These are phyloP conservation scores for Heliconius ethilla DNA, from an alignment of 2,888 invertebrate species.

Conservation along the genomic window DNA sequence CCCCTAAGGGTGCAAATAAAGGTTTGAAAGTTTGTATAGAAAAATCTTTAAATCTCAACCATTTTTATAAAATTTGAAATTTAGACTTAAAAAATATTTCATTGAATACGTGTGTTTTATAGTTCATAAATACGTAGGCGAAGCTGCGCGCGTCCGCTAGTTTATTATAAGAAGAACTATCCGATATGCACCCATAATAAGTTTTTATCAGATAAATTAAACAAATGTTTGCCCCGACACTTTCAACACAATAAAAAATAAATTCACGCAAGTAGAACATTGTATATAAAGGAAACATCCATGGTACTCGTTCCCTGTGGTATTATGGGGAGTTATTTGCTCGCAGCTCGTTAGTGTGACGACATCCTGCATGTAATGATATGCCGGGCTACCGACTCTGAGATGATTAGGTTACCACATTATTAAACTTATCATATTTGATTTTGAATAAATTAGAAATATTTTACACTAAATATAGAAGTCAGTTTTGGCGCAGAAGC, in stretches of 20 bases:
- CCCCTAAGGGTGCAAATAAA: no score
- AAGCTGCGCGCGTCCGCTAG: no score
- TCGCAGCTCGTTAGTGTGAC: slow-evolving; percentile 67
- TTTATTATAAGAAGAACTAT: no score
- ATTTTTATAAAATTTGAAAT: no score
- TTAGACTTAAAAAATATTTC: no score
- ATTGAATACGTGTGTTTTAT: no score
- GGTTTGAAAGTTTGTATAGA: no score
- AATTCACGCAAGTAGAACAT: slow-evolving; percentile 32
- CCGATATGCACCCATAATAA: no score
- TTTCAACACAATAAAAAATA: not conserved
- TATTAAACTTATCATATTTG: slow-evolving; percentile 28
- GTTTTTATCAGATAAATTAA: not conserved
- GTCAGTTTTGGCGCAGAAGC: no score
- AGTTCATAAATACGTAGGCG: no score
- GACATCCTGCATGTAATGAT: slow-evolving; percentile 67
- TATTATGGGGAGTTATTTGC: slow-evolving; percentile 70
- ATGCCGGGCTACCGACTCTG: slow-evolving; percentile 57
- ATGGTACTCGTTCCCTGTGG: slow-evolving; percentile 47
- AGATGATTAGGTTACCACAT: slow-evolving; percentile 54
- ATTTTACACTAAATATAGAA: not conserved
- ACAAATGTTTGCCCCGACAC: not conserved
- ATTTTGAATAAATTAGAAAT: not conserved
- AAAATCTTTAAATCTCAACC: no score
- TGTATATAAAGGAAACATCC: slow-evolving; percentile 46